Evolutionary conservation across 2,113 vertebrate species (phyloP).

Genomic region (Atlantisia rogersi): DNA sequence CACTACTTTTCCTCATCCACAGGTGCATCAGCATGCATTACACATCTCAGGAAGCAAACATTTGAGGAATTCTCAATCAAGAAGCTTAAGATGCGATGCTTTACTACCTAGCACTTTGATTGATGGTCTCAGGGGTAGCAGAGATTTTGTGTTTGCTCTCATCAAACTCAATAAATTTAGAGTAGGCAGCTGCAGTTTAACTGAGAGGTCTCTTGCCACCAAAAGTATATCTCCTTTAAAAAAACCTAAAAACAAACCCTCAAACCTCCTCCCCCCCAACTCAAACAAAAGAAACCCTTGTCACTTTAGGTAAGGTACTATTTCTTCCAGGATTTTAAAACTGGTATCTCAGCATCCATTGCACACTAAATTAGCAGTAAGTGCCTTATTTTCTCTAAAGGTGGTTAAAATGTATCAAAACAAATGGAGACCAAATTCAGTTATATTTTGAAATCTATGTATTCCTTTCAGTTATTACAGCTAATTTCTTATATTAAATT

Average conservation of each 20-base stretch:
- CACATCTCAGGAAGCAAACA: background rate
- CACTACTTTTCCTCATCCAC: constrained; percentile 7
- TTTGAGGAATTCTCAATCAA: constrained; percentile 39
- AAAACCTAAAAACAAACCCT: background rate
- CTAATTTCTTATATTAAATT: background rate
- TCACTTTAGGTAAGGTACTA: background rate
- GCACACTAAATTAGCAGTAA: background rate
- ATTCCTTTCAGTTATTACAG: background rate
- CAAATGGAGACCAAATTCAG: background rate
- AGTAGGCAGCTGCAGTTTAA: background rate
- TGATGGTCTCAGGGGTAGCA: background rate
- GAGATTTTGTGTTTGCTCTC: background rate
- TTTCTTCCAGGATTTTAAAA: background rate
- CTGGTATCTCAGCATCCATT: background rate
- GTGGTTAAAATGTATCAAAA: background rate
- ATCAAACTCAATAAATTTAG: background rate
- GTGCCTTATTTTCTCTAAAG: background rate
- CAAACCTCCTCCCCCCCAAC: background rate
- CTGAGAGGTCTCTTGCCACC: background rate
- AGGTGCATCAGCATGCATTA: constrained; percentile 27
- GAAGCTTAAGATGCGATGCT: background rate
- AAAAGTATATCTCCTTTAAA: background rate
- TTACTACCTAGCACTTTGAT: background rate
- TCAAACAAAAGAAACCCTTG: background rate
- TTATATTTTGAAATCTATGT: background rate